These are phyloP conservation scores for Pterostichus niger DNA, from an alignment of 2,888 invertebrate species.

Conservation along the genomic window DNA sequence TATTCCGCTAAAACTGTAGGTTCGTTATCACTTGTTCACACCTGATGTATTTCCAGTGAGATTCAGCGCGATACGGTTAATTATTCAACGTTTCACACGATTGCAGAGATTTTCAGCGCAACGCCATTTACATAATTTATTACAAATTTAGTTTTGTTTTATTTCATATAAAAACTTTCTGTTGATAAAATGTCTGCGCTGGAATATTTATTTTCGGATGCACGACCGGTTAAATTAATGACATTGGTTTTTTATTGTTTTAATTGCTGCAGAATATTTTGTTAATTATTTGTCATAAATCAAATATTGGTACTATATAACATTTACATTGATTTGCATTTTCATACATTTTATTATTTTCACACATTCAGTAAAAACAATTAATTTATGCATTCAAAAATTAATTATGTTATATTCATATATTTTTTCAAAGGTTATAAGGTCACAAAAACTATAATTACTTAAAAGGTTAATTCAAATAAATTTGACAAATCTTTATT, in stretches of 20 bases:
- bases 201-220: neutral
- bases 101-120: conserved; percentile 39
- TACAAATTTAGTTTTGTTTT: conserved; percentile 40
- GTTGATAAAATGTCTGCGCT: conserved; percentile 21
- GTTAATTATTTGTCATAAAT: conserved; percentile 11
- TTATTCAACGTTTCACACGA: conserved; percentile 50
- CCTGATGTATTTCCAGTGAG: conserved; percentile 38
- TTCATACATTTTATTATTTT: too few relatives aligned
- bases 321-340: too few relatives aligned
- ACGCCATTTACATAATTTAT: conserved; percentile 45
- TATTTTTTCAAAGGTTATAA: too few relatives aligned
- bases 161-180: conserved; percentile 8
- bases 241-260: conserved; percentile 35
- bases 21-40: conserved; percentile 49
- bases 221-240: conserved; percentile 4
- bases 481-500: too few relatives aligned
- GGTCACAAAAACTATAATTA: too few relatives aligned
- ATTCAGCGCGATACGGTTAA: conserved; percentile 44
- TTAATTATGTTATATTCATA: too few relatives aligned
- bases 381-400: too few relatives aligned
- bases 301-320: too few relatives aligned
- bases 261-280: conserved; percentile 10
- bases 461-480: too few relatives aligned
- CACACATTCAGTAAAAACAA: too few relatives aligned
- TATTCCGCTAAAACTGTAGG: conserved; percentile 38